Evolutionary conservation across 64 coral and sea anemone genomes (phyloP).

Genomic region (Pachyseris speciosa): DNA sequence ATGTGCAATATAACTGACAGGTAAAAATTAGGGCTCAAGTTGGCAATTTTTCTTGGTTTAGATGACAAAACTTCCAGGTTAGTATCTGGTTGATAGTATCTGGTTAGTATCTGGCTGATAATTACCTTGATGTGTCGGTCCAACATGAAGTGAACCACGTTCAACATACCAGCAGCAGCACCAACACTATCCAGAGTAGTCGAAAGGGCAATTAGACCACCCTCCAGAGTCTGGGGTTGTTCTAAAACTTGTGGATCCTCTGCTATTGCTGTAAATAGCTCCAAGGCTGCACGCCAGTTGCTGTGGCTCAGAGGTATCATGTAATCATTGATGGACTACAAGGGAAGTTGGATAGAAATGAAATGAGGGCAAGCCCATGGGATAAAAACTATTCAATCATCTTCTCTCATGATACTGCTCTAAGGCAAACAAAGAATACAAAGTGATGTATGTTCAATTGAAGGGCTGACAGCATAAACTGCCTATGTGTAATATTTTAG

Average conservation of each 20-base stretch:
- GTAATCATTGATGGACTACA: conserved; percentile 1
- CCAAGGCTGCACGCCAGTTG: conserved; percentile 3
- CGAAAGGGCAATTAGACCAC: conserved; percentile 37
- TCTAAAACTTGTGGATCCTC: conserved; percentile 12
- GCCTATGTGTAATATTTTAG: too few species aligned
- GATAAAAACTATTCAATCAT: too few species aligned
- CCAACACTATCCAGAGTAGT: conserved; percentile 10
- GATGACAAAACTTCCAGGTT: too few species aligned
- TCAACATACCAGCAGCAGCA: conserved; percentile 2
- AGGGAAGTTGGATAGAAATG: not conserved
- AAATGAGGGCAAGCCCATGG: not conserved
- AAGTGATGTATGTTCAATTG: too few species aligned
- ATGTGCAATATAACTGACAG: not conserved
- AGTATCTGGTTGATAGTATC: too few species aligned
- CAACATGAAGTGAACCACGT: conserved; percentile 71
- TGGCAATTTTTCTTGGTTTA: too few species aligned
- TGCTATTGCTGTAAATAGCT: not conserved
- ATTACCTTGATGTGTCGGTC: conserved; percentile 60
- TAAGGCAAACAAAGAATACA: too few species aligned
- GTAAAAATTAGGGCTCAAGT: too few species aligned
- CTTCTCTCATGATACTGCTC: too few species aligned
- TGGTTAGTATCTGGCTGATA: too few species aligned
- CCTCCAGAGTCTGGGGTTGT: not conserved
- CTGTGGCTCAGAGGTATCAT: not conserved
- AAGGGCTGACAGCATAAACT: too few species aligned